These are phyloP conservation scores for Nebria ingens DNA, from an alignment of 1,140 invertebrate species.

Conservation along the genomic window DNA sequence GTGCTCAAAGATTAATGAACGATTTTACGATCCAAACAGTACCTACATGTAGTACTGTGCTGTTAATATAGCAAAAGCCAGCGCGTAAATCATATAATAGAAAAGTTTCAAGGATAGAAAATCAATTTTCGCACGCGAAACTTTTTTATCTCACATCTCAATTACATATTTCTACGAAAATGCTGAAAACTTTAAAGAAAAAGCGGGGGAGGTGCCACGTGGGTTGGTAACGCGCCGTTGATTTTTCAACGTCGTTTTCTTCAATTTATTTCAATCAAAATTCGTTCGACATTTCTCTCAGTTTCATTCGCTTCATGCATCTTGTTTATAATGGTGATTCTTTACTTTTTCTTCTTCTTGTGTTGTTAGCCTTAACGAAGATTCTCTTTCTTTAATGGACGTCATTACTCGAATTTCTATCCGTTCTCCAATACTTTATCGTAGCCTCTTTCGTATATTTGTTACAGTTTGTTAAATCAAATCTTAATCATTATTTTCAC, in stretches of 20 bases:
- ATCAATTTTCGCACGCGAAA: background rate
- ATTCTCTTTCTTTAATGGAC: background rate
- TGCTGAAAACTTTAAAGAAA: background rate
- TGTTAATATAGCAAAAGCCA: too few species aligned
- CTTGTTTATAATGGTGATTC: background rate
- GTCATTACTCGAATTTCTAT: background rate
- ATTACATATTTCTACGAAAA: slow-evolving; percentile 1
- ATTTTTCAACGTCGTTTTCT: background rate
- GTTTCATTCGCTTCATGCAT: background rate
- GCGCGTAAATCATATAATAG: too few species aligned
- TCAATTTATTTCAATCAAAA: background rate
- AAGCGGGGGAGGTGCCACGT: background rate
- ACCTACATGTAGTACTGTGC: too few species aligned
- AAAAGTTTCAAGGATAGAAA: background rate
- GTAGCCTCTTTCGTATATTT: too few species aligned
- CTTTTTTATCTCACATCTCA: background rate
- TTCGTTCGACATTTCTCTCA: background rate
- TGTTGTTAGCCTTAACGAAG: too few species aligned
- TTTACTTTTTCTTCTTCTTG: too few species aligned
- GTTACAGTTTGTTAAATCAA: background rate
- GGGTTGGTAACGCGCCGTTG: background rate
- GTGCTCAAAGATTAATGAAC: too few species aligned
- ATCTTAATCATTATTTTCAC: too few species aligned
- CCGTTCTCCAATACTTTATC: background rate
- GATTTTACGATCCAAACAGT: too few species aligned